Evolutionary conservation across 2,888 invertebrate species (phyloP).

Genomic region (Tethea ocularis): DNA sequence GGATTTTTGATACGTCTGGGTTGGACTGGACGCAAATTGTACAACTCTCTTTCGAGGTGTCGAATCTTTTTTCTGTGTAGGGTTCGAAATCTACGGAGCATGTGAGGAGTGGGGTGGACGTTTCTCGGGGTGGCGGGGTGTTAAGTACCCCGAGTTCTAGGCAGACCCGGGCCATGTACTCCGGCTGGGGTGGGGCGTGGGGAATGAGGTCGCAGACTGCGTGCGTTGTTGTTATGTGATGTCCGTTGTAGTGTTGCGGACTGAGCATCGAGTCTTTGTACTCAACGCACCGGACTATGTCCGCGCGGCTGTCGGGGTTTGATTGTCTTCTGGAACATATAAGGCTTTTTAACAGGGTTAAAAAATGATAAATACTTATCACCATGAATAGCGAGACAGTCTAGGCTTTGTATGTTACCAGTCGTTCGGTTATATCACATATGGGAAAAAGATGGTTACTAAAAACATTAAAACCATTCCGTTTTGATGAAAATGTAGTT

Average conservation of each 20-base stretch:
- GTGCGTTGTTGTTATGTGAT: conserved; percentile 39
- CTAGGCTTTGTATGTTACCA: no score
- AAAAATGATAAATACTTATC: no score
- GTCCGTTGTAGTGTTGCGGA: conserved; percentile 49
- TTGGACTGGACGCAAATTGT: conserved; percentile 70
- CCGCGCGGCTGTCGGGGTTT: conserved; percentile 70
- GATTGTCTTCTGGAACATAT: conserved; percentile 52
- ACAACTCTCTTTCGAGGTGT: conserved; percentile 67
- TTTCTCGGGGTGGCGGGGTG: conserved; percentile 46
- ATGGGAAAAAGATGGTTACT: no score
- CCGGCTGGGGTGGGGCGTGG: conserved; percentile 43
- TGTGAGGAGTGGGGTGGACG: conserved; percentile 53
- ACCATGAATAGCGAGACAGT: no score
- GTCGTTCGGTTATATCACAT: no score
- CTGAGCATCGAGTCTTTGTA: conserved; percentile 61
- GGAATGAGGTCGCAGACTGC: conserved; percentile 76
- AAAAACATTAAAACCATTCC: no score
- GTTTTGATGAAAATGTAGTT: no score
- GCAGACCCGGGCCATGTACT: conserved; percentile 78
- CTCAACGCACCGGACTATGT: conserved; percentile 78
- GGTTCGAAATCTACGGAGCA: conserved; percentile 69
- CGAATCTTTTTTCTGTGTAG: conserved; percentile 57
- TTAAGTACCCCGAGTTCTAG: conserved; percentile 79
- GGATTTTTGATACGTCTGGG: conserved; percentile 68
- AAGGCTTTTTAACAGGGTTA: no score